phyloP scores from a whole-genome alignment of 64 coral and sea anemone species.

The Actinia equina region DNA sequence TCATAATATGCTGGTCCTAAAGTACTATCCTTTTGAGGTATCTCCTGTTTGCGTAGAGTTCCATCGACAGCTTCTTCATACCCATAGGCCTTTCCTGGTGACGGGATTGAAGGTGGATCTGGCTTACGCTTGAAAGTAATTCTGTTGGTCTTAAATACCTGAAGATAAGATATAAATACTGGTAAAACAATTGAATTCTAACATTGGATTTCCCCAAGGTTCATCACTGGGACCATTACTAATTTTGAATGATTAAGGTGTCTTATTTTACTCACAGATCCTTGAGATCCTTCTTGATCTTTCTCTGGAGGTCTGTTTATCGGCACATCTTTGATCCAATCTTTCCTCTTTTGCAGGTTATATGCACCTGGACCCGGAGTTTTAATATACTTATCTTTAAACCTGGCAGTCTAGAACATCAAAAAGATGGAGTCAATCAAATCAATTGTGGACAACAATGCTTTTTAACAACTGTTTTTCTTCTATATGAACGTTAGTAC shows the following conservation, averaged over 20 bases:
- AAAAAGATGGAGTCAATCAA: not conserved
- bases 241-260: not conserved
- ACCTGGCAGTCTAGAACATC: conserved; percentile 48
- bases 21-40: conserved; percentile 58
- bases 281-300: conserved; percentile 33
- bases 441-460: not conserved
- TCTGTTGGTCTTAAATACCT: conserved; percentile 78
- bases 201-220: too few species aligned
- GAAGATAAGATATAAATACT: not conserved
- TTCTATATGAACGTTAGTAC: not conserved
- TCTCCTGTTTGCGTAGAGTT: conserved; percentile 69
- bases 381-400: conserved; percentile 28
- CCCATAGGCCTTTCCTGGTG: conserved; percentile 94
- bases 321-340: conserved; percentile 64
- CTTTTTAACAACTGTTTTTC: not conserved
- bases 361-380: conserved; percentile 74
- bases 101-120: conserved; percentile 95
- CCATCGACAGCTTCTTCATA: conserved; percentile 95
- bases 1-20: conserved; percentile 91
- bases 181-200: too few species aligned
- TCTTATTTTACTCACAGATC: conserved; percentile 13
- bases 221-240: not conserved
- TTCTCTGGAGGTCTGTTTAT: conserved; percentile 17
- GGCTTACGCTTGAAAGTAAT: conserved; percentile 83
- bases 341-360: conserved; percentile 59